Evolutionary conservation across 2,797 vertebrate species (phyloP).

Genomic region (Ambastaia sidthimunki): DNA sequence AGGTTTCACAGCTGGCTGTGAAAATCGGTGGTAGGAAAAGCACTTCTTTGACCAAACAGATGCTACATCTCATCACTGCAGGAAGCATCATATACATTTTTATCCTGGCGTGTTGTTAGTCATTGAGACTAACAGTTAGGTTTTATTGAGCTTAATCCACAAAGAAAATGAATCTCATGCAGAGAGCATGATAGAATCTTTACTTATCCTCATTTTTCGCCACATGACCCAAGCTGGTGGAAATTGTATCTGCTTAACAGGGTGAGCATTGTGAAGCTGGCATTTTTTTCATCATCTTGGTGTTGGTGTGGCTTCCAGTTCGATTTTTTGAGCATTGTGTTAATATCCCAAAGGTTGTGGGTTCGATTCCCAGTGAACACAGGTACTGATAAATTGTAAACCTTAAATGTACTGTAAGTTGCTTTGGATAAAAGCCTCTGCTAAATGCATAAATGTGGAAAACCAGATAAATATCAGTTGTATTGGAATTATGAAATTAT

Average conservation of each 20-base stretch:
- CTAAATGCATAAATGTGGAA: background rate
- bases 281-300: background rate
- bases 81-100: slow-evolving; percentile 58
- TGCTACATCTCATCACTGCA: slow-evolving; percentile 64
- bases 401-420: too few relatives aligned
- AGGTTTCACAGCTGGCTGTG: slow-evolving; percentile 11
- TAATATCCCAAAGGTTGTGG: too few relatives aligned
- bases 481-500: slow-evolving; percentile 2
- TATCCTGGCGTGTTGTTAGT: slow-evolving; percentile 35
- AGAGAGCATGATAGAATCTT: slow-evolving; percentile 42
- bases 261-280: background rate
- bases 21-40: slow-evolving; percentile 57
- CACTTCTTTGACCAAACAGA: slow-evolving; percentile 68
- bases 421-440: too few relatives aligned
- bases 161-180: slow-evolving; percentile 40
- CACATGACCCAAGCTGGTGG: background rate
- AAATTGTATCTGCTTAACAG: slow-evolving; percentile 17
- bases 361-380: too few relatives aligned
- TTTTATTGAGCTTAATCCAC: slow-evolving; percentile 41
- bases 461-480: too few relatives aligned
- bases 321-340: too few relatives aligned
- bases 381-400: too few relatives aligned
- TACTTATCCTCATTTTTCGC: slow-evolving; percentile 40
- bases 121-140: slow-evolving; percentile 35
- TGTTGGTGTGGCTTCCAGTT: too few relatives aligned